Evolutionary conservation across 2,113 vertebrate genomes (phyloP), one percentile per base, ranked within the genome.

Genomic region (Ammodytes dubius): DNA sequence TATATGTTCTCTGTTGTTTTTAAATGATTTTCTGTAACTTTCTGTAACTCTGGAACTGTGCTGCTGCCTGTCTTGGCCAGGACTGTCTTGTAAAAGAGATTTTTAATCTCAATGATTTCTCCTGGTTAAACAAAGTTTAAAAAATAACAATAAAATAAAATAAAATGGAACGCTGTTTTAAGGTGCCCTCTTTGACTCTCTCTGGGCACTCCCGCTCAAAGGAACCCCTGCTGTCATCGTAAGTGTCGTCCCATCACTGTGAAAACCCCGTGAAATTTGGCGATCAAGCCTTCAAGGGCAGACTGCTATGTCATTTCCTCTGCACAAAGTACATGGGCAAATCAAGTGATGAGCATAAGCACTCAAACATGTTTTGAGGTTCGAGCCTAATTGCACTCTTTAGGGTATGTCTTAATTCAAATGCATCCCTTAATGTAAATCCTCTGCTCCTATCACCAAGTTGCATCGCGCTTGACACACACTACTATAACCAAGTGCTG

Each of bases 201-300:
- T 71, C 69, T 12, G 14, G 77, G 67, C 74, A 4, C 27, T 67
- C 58, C 57, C 65, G 80, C 80, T 85, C 58, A 0, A 19, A 77
- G 70, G 77, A 68, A 70, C 60, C 8, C 60, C 60, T 4, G 14
- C 77, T 81, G 70, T 77, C 77, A 65, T 87, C 83, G 72, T 83
- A 83, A 83, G 72, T 72, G 77, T 54, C 39, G n/a, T 72, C 81
- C 69, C 70, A 77, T 84, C 87, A 77, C 71, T 79, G 56, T 71
- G 58, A 84, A 84, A 89, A 79, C 77, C 49, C 70, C 11, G 63
- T 56, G 67, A 79, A 77, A 66, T 49, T 79, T 72, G 65, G 45
- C 63, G 66, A 64, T 76, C 6, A 70, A 67, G 73, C 43, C 15
- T 88, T 84, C 63, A 84, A 88, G 83, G 75, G 70, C 78, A 79